These are phyloP conservation scores for Thaumatotibia leucotreta DNA, from an alignment of 1,140 invertebrate species.

Conservation along the genomic window DNA sequence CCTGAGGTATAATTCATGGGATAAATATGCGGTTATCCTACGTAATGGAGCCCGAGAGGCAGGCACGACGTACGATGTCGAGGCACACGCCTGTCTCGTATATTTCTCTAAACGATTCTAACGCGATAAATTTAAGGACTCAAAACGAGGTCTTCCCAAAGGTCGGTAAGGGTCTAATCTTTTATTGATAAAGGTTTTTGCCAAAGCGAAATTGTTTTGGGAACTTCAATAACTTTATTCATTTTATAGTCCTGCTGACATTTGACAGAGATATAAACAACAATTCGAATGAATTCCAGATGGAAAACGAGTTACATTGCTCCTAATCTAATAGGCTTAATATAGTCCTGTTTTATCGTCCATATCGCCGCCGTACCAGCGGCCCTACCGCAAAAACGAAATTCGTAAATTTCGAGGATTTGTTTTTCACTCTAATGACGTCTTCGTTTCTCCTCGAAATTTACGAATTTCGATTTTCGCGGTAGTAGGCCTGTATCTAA, in stretches of 20 bases:
- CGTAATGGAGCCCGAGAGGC: constrained; percentile 17
- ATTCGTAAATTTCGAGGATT: too few relatives aligned
- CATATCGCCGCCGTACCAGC: too few relatives aligned
- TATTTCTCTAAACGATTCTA: constrained; percentile 30
- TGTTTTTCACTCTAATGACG: too few relatives aligned
- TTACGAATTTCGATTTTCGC: too few relatives aligned
- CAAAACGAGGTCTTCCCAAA: constrained; percentile 30
- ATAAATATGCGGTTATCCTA: constrained; percentile 20
- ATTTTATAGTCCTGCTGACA: neutral
- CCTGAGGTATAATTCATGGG: constrained; percentile 18
- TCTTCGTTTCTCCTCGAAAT: too few relatives aligned
- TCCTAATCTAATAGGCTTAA: neutral
- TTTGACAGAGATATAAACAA: neutral
- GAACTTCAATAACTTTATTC: neutral
- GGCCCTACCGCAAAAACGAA: too few relatives aligned
- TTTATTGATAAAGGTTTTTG: constrained; percentile 40
- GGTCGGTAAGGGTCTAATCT: constrained; percentile 34
- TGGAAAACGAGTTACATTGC: neutral
- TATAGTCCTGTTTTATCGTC: too few relatives aligned
- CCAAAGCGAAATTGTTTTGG: constrained; percentile 11
- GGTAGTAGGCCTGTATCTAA: too few relatives aligned
- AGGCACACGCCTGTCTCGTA: constrained; percentile 21
- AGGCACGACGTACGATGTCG: constrained; percentile 21
- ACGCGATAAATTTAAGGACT: constrained; percentile 34
- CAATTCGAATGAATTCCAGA: neutral